phyloP scores from a whole-genome alignment of 1,140 invertebrate species.

The Papilio polyxenes region DNA sequence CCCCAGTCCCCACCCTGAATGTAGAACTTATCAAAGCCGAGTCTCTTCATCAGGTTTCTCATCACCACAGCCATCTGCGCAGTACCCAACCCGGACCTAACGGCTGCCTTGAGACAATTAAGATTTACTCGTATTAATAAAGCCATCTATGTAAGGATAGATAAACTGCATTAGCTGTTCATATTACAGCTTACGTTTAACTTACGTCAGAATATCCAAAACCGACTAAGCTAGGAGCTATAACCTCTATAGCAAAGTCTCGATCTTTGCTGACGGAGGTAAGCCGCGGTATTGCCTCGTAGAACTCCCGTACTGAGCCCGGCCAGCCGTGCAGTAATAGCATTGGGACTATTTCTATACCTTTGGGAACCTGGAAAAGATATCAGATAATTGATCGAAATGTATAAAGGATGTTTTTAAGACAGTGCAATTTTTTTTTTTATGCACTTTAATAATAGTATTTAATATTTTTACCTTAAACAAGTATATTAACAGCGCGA shows the following conservation, averaged over 20 bases:
- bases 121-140: neutral
- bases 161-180: no score
- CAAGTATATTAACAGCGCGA: neutral
- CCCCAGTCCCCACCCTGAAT: constrained; percentile 95
- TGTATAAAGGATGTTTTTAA: no score
- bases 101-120: constrained; percentile 73
- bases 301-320: constrained; percentile 92
- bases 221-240: constrained; percentile 91
- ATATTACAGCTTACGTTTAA: neutral
- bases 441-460: no score
- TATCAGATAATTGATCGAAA: neutral
- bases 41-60: constrained; percentile 90
- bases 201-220: constrained; percentile 91
- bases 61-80: constrained; percentile 87
- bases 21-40: constrained; percentile 89
- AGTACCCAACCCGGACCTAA: constrained; percentile 83
- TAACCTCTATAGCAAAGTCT: constrained; percentile 89
- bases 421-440: no score
- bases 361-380: constrained; percentile 51
- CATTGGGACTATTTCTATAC: constrained; percentile 83
- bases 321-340: constrained; percentile 95
- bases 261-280: constrained; percentile 81
- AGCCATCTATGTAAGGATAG: no score
- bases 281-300: constrained; percentile 88
- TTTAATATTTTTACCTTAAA: neutral